Conservation (phyloP, 2,797 vertebrate genomes). For the Heliangelus exortis region DNA sequence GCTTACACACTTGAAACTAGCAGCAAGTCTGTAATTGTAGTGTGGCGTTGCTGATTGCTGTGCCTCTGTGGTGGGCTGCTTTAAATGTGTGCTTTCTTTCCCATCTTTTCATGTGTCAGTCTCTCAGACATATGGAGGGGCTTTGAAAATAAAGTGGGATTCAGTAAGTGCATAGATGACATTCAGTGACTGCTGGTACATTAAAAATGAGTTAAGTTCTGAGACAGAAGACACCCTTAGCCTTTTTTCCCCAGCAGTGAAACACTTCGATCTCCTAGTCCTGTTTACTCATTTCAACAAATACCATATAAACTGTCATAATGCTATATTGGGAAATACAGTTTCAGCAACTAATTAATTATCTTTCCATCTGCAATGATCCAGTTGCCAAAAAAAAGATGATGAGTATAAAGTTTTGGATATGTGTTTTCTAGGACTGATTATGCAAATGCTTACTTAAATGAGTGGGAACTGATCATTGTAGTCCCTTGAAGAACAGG, state of each 20-base stretch:
- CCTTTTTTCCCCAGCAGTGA: neutral
- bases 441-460: neutral
- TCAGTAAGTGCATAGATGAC: neutral
- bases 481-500: neutral
- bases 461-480: neutral
- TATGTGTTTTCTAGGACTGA: neutral
- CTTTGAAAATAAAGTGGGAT: neutral
- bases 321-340: neutral
- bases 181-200: neutral
- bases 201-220: neutral
- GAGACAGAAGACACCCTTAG: neutral
- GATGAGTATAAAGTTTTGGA: neutral
- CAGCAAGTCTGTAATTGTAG: neutral
- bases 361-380: neutral
- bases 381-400: neutral
- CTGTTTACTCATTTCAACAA: neutral
- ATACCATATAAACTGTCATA: neutral
- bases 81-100: neutral
- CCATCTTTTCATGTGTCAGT: neutral
- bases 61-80: neutral
- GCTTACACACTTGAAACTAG: neutral
- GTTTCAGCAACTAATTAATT: neutral
- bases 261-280: neutral
- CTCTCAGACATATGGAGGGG: neutral
- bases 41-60: neutral